Percentiles rank a stretch among this genome's conserved stretches.
phyloP scores from a whole-genome alignment of 2,113 vertebrate genomes.

The Cottus gobio region DNA sequence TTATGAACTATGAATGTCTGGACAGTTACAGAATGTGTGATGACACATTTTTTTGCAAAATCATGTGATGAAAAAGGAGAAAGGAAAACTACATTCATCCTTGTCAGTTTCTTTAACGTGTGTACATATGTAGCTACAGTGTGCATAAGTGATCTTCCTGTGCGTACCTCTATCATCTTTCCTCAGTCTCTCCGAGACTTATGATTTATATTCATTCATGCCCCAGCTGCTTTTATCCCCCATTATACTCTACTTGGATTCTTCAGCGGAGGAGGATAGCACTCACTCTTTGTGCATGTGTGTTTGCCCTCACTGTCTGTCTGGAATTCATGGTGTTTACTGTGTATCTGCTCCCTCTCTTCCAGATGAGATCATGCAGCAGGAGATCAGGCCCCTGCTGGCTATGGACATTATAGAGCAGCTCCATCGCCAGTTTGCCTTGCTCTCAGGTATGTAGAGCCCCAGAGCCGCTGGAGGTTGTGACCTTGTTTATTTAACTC shows the following conservation, averaged over 20 bases:
- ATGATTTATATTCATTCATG: not conserved
- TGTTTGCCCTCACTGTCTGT: not conserved
- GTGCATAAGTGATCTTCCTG: not conserved
- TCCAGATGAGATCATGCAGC: slow-evolving; percentile 98
- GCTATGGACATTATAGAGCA: slow-evolving; percentile 96
- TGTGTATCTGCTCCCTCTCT: slow-evolving; percentile 22
- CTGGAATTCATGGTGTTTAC: not conserved
- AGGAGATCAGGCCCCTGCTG: slow-evolving; percentile 94
- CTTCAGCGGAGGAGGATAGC: not conserved
- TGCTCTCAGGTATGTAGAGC: slow-evolving; percentile 90
- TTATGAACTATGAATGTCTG: not conserved
- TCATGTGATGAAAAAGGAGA: not conserved
- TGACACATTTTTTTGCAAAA: not conserved
- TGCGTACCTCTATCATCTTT: not conserved
- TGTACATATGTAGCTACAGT: not conserved
- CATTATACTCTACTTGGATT: not conserved
- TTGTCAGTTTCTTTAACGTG: not conserved
- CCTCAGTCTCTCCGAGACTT: not conserved
- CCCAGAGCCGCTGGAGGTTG: not conserved
- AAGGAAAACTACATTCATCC: not conserved
- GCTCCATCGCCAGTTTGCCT: slow-evolving; percentile 93
- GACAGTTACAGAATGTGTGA: not conserved
- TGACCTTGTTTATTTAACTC: not conserved
- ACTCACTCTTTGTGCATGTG: not conserved
- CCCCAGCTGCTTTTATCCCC: not conserved